A percentile compares a stretch with the other conserved stretches of the same genome.
Evolutionary conservation across 2,113 vertebrate genomes (phyloP).

Genomic region (Prinia subflava): DNA sequence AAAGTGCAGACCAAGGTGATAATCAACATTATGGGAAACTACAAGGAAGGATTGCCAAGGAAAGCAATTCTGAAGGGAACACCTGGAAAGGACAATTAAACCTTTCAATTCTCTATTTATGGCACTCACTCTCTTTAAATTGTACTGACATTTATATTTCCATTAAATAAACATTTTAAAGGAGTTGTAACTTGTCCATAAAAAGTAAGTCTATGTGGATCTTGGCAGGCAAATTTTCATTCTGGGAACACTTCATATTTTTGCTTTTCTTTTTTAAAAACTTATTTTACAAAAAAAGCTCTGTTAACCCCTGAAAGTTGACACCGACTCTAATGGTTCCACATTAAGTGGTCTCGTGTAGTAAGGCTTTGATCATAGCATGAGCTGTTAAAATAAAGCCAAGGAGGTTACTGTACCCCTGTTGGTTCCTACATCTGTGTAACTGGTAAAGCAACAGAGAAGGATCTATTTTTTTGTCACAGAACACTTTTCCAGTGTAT

Average conservation of each 20-base stretch:
- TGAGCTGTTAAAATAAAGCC: not conserved
- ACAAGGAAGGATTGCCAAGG: not conserved
- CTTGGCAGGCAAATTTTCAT: slow-evolving; percentile 35
- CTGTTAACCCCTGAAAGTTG: not conserved
- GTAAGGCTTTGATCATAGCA: not conserved
- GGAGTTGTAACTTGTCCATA: slow-evolving; percentile 51
- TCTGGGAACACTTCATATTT: slow-evolving; percentile 4
- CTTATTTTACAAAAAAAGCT: not conserved
- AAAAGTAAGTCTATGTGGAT: slow-evolving; percentile 48
- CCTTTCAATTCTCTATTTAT: not conserved
- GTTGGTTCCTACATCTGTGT: not conserved
- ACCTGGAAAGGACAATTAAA: slow-evolving; percentile 40
- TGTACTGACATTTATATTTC: slow-evolving; percentile 42
- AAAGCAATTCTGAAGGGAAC: slow-evolving; percentile 29
- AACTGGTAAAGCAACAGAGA: not conserved
- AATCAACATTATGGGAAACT: not conserved
- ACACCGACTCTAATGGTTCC: not conserved
- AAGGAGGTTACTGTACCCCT: not conserved
- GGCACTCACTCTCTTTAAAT: not conserved
- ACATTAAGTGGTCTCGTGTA: not conserved
- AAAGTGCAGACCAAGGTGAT: not conserved
- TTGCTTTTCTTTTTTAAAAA: not conserved
- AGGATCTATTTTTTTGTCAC: not conserved
- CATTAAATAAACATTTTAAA: slow-evolving; percentile 64
- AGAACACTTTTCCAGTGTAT: not conserved